These are phyloP conservation scores for Epinephelus coioides DNA, from an alignment of 2,797 vertebrate genomes.

Conservation along the genomic window DNA sequence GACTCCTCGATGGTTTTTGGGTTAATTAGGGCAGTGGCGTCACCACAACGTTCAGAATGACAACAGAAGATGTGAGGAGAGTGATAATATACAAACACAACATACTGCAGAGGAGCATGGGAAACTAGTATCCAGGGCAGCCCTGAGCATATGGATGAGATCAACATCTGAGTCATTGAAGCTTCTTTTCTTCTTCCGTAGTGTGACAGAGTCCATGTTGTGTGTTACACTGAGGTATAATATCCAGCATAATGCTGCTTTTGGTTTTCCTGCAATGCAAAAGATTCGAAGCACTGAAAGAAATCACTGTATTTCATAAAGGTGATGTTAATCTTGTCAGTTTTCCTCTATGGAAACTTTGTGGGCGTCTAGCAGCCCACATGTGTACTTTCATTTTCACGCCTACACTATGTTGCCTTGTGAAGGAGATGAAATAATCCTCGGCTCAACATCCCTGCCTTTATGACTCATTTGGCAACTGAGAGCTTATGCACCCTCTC, in stretches of 20 bases:
- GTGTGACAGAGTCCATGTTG: neutral
- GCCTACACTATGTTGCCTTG: slow-evolving; percentile 38
- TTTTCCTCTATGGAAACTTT: slow-evolving; percentile 51
- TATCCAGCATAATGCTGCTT: neutral
- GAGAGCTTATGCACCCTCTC: slow-evolving; percentile 14
- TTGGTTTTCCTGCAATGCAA: slow-evolving; percentile 16
- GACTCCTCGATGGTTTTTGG: slow-evolving; percentile 30
- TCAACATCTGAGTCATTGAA: slow-evolving; percentile 44
- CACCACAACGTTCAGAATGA: slow-evolving; percentile 30
- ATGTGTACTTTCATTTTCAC: slow-evolving; percentile 56
- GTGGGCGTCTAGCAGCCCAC: slow-evolving; percentile 59
- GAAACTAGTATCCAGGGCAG: slow-evolving; percentile 33
- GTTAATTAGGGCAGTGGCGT: slow-evolving; percentile 30
- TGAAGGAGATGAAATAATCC: slow-evolving; percentile 61
- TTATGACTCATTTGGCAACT: slow-evolving; percentile 50
- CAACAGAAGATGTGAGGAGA: slow-evolving; percentile 37
- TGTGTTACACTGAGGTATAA: neutral
- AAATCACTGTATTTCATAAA: slow-evolving; percentile 29
- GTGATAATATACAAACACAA: slow-evolving; percentile 15
- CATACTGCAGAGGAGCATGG: slow-evolving; percentile 32
- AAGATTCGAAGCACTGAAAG: neutral
- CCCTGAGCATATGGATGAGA: slow-evolving; percentile 34
- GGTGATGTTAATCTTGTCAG: slow-evolving; percentile 49
- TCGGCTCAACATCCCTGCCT: slow-evolving; percentile 48
- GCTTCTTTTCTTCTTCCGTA: neutral